phyloP scores from a whole-genome alignment of 2,113 vertebrate genomes.

The Plestiodon gilberti region DNA sequence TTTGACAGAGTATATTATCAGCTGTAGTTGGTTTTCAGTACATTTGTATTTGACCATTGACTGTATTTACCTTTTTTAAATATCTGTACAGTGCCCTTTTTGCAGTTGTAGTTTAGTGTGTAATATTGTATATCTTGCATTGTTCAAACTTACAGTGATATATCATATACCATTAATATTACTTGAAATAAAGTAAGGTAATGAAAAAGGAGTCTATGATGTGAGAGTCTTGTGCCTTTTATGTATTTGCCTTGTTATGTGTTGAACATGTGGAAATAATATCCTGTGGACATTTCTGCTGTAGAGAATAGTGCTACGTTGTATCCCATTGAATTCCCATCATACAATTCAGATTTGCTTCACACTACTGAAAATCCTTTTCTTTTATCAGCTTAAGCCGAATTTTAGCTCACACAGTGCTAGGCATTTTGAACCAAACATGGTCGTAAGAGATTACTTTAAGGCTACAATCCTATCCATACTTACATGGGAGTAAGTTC shows the following conservation, averaged over 20 bases:
- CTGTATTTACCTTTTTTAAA: conserved; percentile 79
- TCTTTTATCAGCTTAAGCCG: conserved; percentile 76
- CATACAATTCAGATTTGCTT: conserved; percentile 84
- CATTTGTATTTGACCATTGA: conserved; percentile 79
- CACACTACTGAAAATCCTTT: conserved; percentile 90
- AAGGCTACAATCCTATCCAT: neutral
- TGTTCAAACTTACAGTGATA: conserved; percentile 75
- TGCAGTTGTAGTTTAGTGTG: conserved; percentile 78
- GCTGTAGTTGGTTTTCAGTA: conserved; percentile 79
- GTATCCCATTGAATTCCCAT: conserved; percentile 84
- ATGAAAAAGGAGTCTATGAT: conserved; percentile 82
- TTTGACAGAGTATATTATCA: conserved; percentile 68
- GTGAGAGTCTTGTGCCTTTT: conserved; percentile 95
- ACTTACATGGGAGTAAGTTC: too few species aligned
- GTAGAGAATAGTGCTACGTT: conserved; percentile 78
- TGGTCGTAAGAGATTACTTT: conserved; percentile 81
- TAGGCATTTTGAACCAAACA: conserved; percentile 76
- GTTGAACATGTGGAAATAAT: conserved; percentile 92
- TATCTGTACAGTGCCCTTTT: conserved; percentile 84
- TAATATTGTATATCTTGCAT: conserved; percentile 79
- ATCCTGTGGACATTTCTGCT: conserved; percentile 83
- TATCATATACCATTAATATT: conserved; percentile 82
- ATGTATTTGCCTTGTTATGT: conserved; percentile 91
- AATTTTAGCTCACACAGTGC: conserved; percentile 76
- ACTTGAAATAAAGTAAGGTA: conserved; percentile 87